Evolutionary conservation across 2,888 invertebrate genomes (phyloP).

Genomic region (Agonum fuliginosum): DNA sequence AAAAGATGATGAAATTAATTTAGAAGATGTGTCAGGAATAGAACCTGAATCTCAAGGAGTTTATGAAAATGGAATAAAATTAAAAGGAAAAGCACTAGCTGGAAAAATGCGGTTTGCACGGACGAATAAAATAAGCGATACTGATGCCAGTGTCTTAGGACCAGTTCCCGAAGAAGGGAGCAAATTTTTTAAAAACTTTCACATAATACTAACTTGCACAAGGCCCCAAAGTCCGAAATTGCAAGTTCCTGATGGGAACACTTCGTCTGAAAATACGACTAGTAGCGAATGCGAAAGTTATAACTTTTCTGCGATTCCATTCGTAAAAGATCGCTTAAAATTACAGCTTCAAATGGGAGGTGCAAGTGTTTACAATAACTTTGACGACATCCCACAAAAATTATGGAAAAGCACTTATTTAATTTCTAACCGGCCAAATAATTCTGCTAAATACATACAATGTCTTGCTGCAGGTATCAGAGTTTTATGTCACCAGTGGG

Average conservation of each 20-base stretch:
- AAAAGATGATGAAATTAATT: constrained; percentile 67
- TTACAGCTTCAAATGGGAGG: constrained; percentile 79
- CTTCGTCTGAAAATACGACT: constrained; percentile 69
- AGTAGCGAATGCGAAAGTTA: constrained; percentile 76
- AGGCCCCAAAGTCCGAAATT: constrained; percentile 66
- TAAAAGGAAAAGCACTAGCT: constrained; percentile 72
- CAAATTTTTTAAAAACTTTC: constrained; percentile 75
- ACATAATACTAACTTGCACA: constrained; percentile 78
- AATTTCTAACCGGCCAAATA: constrained; percentile 82
- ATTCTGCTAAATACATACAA: constrained; percentile 84
- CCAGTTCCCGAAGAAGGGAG: constrained; percentile 74
- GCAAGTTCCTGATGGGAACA: constrained; percentile 23
- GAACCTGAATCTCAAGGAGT: constrained; percentile 75
- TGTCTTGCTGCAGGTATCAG: constrained; percentile 81
- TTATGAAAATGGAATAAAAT: constrained; percentile 57
- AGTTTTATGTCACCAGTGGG: constrained; percentile 83
- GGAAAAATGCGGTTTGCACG: constrained; percentile 75
- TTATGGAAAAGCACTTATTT: constrained; percentile 76
- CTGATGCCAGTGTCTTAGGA: constrained; percentile 75
- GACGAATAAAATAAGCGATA: constrained; percentile 74
- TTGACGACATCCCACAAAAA: constrained; percentile 72
- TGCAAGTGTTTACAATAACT: constrained; percentile 77
- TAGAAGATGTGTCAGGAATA: constrained; percentile 73
- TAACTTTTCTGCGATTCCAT: constrained; percentile 74
- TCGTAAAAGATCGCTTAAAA: constrained; percentile 76